A percentile compares a stretch with the other conserved stretches of the same genome.
Evolutionary conservation across 2,888 invertebrate species (phyloP).

Genomic region (Nowickia ferox): DNA sequence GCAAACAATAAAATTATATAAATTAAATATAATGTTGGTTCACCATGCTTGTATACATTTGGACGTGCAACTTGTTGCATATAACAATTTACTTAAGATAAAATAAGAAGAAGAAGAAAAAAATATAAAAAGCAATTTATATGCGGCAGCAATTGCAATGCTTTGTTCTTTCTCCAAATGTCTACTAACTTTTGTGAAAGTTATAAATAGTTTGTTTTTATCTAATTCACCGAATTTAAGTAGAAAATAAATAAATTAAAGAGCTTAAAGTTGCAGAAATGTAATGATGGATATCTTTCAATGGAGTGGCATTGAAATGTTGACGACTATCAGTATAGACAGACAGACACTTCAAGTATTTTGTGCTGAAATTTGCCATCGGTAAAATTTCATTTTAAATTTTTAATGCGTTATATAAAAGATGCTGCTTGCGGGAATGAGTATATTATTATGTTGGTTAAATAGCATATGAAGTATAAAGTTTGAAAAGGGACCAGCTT

Average conservation of each 20-base stretch:
- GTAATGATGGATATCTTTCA: background rate
- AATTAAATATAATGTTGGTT: conserved; percentile 36
- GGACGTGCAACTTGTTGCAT: conserved; percentile 55
- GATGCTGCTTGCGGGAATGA: too few relatives aligned
- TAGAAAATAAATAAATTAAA: conserved; percentile 1
- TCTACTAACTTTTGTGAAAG: background rate
- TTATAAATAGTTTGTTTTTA: conserved; percentile 7
- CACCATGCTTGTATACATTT: conserved; percentile 16
- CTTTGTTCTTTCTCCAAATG: background rate
- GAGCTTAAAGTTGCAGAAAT: background rate
- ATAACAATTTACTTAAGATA: conserved; percentile 24
- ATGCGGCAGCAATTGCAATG: conserved; percentile 29
- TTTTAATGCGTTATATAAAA: too few relatives aligned
- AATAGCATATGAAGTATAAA: too few relatives aligned
- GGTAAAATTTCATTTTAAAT: too few relatives aligned
- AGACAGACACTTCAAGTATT: too few relatives aligned
- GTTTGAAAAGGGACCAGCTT: too few relatives aligned
- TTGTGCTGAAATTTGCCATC: too few relatives aligned
- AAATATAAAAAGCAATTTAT: conserved; percentile 11
- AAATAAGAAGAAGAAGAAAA: background rate
- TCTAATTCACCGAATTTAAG: conserved; percentile 4
- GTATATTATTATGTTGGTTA: too few relatives aligned
- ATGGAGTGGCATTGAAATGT: too few relatives aligned
- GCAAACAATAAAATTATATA: conserved; percentile 49
- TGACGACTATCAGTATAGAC: too few relatives aligned